Evolutionary conservation across 2,113 vertebrate genomes (phyloP), one percentile per base, ranked within the genome.

Genomic region (Nycticorax nycticorax): DNA sequence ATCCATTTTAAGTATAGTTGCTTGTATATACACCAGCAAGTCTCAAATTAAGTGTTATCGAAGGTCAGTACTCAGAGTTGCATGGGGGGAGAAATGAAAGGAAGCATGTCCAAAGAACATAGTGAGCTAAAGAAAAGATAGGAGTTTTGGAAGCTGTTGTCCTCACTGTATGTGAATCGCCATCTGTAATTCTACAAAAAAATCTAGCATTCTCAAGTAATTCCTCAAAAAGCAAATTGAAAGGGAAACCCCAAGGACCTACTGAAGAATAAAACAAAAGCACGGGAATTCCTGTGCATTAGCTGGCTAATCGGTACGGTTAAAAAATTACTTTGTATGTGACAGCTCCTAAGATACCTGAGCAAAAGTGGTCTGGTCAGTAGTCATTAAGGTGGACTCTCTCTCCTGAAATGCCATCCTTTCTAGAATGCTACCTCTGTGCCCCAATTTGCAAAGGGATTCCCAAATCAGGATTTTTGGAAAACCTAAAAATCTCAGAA

Each of bases 331-430:
- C 6, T 83, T 57, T 77, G 19, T 81, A 21, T 89, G 80, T 74
- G 45, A 87, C 43, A 57, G 32, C 39, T 88, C 28, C 43, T n/a
- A 37, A 28, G 73, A 50, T 57, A 21, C 4, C 63, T 32, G 32
- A 74, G 27, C 14, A 48, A 32, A 74, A 85, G 12, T 0, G 0
- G 2, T 50, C 45, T 73, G 68, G 39, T 69, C 45, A 53, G 0
- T 6, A 32, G 80, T 59, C 9, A 4, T 17, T 24, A 47, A 41
- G 10, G 23, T 37, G 60, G 56, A 13, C 32, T 72, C 26, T 67
- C 43, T 56, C 23, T 91, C 56, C 37, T 81, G 55, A 69, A 84
- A 80, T 73, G 35, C 41, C 2, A 2, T 48, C 47, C 27, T 33
- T 68, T 52, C 53, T 56, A 9, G 45, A 76, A 23, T 0, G 0